Base-by-base conservation (phyloP, 1,140 invertebrate genomes). In the Drosophila triauraria region DNA sequence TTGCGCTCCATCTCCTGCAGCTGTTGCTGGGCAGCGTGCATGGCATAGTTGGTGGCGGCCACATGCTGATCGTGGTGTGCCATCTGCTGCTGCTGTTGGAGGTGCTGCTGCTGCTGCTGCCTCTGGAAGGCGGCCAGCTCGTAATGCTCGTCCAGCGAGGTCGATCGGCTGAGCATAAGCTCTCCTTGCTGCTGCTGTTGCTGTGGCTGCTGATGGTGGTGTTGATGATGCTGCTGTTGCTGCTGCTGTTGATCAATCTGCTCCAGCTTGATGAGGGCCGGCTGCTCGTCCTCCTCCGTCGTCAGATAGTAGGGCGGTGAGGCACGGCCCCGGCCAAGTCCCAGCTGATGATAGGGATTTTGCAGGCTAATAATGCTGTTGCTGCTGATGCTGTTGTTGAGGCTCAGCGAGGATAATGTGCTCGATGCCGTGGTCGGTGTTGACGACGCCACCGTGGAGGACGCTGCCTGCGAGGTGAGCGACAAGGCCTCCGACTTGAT, bases 351-450 rank as follows among this genome's bases (percentile, higher is more conserved):
- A 54, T 85, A 90, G 42, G 81, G 75, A 78, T 79, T 91, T 70
- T 84, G 85, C 59, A 85, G 78, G 46, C 46, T 88, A 64, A 85
- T 88, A 90, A 71, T 84, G 83, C 59, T 77, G 83, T 53, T 83
- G 67, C 38, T 64, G 59, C 23, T 64, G 58, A 15, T 61, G 59
- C 5, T 69, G 74, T 51, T 76, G 74, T 57, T 82, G 71, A 47
- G 64, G 57, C 58, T 85, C 79, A 86, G 82, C 43, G 86, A 82
- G 68, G 85, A 90, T 82, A 81, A 79, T 82, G 85, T 82, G 85
- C 30, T 82, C 76, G 82, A 91, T 87, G 71, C 82, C 76, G 87
- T 82, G 78, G 81, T 88, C 84, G 62, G 81, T 81, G 80, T 81
- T 90, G 17, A 25, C 13, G 51, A 58, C 17, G 17, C 44, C 40